Base-by-base conservation (phyloP, 2,888 invertebrate species). In the Harpagoxenus sublaevis region DNA sequence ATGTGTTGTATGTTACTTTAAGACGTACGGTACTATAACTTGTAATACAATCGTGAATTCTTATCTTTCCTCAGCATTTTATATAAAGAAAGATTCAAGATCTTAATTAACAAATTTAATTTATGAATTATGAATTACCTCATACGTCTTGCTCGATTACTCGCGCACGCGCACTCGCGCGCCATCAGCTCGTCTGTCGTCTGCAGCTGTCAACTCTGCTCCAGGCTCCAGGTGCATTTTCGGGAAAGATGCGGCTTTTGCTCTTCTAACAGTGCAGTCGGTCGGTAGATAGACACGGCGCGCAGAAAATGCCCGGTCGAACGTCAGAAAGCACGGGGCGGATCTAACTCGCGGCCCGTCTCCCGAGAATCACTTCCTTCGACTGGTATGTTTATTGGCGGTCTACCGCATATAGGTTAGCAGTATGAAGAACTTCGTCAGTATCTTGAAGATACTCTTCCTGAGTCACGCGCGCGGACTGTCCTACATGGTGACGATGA, bases 381-480 rank as follows among this genome's bases (percentile, higher is more conserved):
- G 35, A 78, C 35, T 84, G 70, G 66, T 48, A 83, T 86, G 70
- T 35, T 65, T 87, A 89, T 42, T 9, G 35, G 23, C 28, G 71
- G 15, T 35, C 35, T 28, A 55, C 6, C 66, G 57, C 18, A 18
- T 65, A 88, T 65, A 88, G 89, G 90, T 89, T 91, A 78, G 31
- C 15, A 90, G 79, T 48, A 91, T 91, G 91, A 91, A 85, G 63
- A 68, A 83, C 55, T 48, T 89, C 39, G 45, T 83, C 9, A 87
- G 89, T 60, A 85, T 87, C 60, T 82, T 89, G 28, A 91, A 91
- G 55, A 87, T 89, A 73, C 65, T 91, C 45, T 35, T 87, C 23
- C 85, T 91, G 6, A 91, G 92, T 28, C 92, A 94, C 71, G 92
- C 92, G 10, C 91, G 93, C 23, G 91, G 92, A 12, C 77, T 94